A percentile compares a stretch with the other conserved stretches of the same genome.
These are phyloP conservation scores for Pachymerium ferrugineum DNA, from an alignment of 2,888 invertebrate species.

Conservation along the genomic window DNA sequence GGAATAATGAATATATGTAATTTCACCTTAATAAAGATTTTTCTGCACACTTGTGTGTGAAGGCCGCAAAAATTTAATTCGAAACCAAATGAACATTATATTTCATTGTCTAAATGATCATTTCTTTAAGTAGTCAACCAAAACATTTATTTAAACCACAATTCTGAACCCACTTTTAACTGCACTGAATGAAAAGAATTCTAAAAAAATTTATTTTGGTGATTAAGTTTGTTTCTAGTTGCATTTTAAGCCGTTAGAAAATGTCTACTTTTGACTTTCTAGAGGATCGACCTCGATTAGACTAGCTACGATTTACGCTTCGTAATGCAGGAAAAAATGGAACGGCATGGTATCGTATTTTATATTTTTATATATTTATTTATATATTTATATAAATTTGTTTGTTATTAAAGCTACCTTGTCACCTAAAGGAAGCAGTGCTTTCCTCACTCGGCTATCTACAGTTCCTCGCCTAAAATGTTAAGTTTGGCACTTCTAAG, in stretches of 20 bases:
- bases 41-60: too few relatives aligned
- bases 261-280: background rate
- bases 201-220: background rate
- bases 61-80: too few relatives aligned
- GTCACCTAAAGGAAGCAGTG: slow-evolving; percentile 8
- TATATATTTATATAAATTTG: slow-evolving; percentile 2
- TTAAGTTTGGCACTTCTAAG: slow-evolving; percentile 7
- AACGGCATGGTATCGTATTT: slow-evolving; percentile 3
- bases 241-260: slow-evolving; percentile 8
- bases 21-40: too few relatives aligned
- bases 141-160: too few relatives aligned
- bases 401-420: slow-evolving; percentile 2
- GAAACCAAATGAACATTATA: too few relatives aligned
- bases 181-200: too few relatives aligned
- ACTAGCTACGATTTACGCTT: background rate
- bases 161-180: too few relatives aligned
- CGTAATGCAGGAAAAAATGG: slow-evolving; percentile 5
- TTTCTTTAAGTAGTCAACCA: too few relatives aligned
- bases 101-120: too few relatives aligned
- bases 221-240: background rate
- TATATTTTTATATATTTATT: background rate
- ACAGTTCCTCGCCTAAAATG: background rate
- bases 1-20: too few relatives aligned
- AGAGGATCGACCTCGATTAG: slow-evolving; percentile 7
- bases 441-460: slow-evolving; percentile 7